Percentiles rank a stretch among this genome's conserved stretches.
phyloP scores from a whole-genome alignment of 2,113 vertebrate genomes.

The Neomonachus schauinslandi region DNA sequence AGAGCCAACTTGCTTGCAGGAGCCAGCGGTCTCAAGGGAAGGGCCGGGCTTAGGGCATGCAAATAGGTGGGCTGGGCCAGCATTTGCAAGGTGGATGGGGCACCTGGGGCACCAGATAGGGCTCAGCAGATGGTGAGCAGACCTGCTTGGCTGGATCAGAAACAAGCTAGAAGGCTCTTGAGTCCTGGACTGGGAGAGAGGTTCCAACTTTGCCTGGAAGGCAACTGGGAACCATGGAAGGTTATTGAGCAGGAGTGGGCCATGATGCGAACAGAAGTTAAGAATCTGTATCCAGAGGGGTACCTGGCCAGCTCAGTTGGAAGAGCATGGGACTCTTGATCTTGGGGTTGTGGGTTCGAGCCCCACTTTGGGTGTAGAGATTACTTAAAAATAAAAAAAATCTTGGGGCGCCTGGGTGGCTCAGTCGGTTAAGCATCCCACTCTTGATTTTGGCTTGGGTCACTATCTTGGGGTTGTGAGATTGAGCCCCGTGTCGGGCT shows the following conservation, averaged over 20 bases:
- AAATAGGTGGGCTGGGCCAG: not conserved
- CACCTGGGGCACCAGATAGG: not conserved
- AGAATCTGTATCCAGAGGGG: not conserved
- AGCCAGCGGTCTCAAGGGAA: not conserved
- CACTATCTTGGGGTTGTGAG: not conserved
- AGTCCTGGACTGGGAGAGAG: not conserved
- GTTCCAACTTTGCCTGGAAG: not conserved
- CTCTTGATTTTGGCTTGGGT: not conserved
- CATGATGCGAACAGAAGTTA: not conserved
- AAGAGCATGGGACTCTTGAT: not conserved
- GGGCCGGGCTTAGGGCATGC: not conserved
- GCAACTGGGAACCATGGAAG: not conserved
- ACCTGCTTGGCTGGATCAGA: slow-evolving; percentile 22
- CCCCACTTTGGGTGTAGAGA: not conserved
- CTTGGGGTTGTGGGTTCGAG: not conserved
- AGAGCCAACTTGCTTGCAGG: not conserved
- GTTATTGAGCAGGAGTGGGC: not conserved
- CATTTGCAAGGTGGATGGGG: not conserved
- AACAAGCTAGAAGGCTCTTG: not conserved
- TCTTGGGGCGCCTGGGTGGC: not conserved
- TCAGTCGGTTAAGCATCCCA: not conserved
- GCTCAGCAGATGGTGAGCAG: not conserved
- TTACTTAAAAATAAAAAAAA: not conserved
- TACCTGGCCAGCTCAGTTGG: not conserved
- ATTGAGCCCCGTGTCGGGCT: not conserved